Evolutionary conservation across 2,888 invertebrate species (phyloP), one percentile per base, ranked within the genome.

Genomic region (Crioceris asparagi): DNA sequence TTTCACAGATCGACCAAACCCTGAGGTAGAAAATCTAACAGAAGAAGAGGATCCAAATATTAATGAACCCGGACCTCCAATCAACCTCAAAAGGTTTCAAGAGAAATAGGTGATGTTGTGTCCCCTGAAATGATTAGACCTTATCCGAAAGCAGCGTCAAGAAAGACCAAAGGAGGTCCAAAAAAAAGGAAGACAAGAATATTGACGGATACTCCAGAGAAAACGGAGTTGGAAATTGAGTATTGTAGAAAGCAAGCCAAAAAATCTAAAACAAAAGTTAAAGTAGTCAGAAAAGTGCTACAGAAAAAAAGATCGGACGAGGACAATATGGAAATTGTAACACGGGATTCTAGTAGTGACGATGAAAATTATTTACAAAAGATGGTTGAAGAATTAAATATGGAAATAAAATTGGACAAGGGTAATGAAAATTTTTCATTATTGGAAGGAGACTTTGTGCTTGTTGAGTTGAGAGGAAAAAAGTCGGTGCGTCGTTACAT

Each of bases 361-460:
- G n/a, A n/a, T n/a, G n/a, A n/a, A n/a, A n/a, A n/a, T n/a, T n/a
- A n/a, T n/a, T 30, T 38, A 19, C 29, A 43, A 37, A 36, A 34
- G 14, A 4, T 41, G 21, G 27, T 41, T 18, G 29, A 38, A 32
- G 12, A 43, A 34, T 26, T 25, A 35, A 40, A 10, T 36, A 36
- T 23, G 7, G 41, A 41, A 44, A 40, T 33, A 21, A 40, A 32
- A 26, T 3, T 19, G 34, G 30, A 40, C n/a, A 35, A 12, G 17
- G 25, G 26, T 11, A 33, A 32, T 19, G 44, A 41, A 36, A 39
- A 41, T 39, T 4, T 29, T 14, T 17, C 35, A 25, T 32, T 41
- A 41, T 41, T 39, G 38, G 35, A 41, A 42, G 39, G 41, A 41
- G 39, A 39, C 32, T 44, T 44, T 33, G 40, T 16, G 14, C 21